Base-by-base conservation (phyloP, 1,140 invertebrate genomes). In the Drosophila jambulina region DNA sequence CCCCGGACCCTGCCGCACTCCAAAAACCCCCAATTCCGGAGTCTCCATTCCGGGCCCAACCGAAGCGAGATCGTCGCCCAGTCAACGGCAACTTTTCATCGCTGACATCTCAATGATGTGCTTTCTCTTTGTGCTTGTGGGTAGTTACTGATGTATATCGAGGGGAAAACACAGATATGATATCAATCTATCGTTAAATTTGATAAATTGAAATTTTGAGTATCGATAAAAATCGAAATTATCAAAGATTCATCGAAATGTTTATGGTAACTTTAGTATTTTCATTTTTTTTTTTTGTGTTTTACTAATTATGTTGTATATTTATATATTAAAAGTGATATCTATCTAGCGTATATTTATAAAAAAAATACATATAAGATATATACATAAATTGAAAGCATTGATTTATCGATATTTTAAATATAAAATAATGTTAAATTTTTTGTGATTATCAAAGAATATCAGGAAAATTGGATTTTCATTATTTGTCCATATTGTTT, bases 101-200 rank as follows among this genome's bases (percentile, higher is more conserved):
- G 77, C 78, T 87, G 84, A 88, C 84, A 87, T 87, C 84, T 87
- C 84, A 78, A 88, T 87, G 80, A 75, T 25, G 53, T 46, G 65
- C 36, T 72, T 61, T 43, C 36, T 46, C 53, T 38, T 10, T 10
- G 32, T 36, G 23, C 29, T 38, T 9, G 9, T n/a, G 59, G 21
- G 29, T 54, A 36, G 36, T 46, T 25, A 25, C 23, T 27, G 46
- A 49, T 49, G 46, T n/a, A n/a, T n/a, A 49, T 49, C 46, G 46
- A 1, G 15, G 13, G 45, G 8, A 25, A 48, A 25, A 10, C 15
- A 27, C 17, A 0, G 17, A 10, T 27, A 12, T 10, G 9, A n/a
- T 49, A 6, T 27, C 2, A 2, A 12, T 3, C n/a, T 27, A n/a
- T 27, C 4, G 5, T n/a, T 2, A 9, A 9, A 2, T 5, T 27